These are phyloP conservation scores for Verasper variegatus DNA, from an alignment of 2,113 vertebrate species.

Conservation along the genomic window DNA sequence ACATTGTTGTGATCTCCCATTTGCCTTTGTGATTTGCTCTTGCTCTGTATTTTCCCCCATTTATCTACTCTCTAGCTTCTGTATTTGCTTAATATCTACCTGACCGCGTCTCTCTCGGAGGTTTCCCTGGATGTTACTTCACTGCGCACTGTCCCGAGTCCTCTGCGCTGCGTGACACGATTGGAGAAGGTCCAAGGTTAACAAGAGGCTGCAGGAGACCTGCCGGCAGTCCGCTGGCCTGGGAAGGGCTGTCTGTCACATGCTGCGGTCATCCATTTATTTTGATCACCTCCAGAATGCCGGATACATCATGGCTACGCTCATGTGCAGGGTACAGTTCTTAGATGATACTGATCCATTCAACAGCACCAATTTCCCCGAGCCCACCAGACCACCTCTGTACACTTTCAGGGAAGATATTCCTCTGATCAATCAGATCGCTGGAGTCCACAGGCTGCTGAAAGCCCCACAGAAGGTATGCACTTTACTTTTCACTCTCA, in stretches of 20 bases:
- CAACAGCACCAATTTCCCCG: slow-evolving; percentile 97
- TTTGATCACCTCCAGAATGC: slow-evolving; percentile 46
- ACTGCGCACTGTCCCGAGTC: slow-evolving; percentile 37
- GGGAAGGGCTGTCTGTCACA: slow-evolving; percentile 29
- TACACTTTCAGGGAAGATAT: slow-evolving; percentile 95
- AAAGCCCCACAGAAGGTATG: slow-evolving; percentile 95
- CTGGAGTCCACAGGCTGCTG: slow-evolving; percentile 92
- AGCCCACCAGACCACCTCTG: slow-evolving; percentile 92
- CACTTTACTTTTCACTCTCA: not conserved
- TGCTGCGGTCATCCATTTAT: slow-evolving; percentile 60
- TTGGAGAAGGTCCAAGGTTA: slow-evolving; percentile 72
- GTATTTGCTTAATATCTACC: too few relatives aligned
- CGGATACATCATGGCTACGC: slow-evolving; percentile 92
- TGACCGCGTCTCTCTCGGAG: slow-evolving; percentile 12
- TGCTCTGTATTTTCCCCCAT: too few relatives aligned
- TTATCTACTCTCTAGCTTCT: not conserved
- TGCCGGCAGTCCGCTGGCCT: slow-evolving; percentile 47
- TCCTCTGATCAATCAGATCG: slow-evolving; percentile 91
- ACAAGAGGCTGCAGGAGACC: slow-evolving; percentile 68
- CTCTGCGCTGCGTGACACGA: slow-evolving; percentile 53
- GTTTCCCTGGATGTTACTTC: slow-evolving; percentile 43
- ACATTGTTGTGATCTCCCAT: too few relatives aligned
- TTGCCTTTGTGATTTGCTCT: too few relatives aligned
- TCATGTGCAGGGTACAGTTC: slow-evolving; percentile 94
- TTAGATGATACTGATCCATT: slow-evolving; percentile 98